Conservation (phyloP, 2,113 vertebrate genomes). For the Protobothrops mucrosquamatus region DNA sequence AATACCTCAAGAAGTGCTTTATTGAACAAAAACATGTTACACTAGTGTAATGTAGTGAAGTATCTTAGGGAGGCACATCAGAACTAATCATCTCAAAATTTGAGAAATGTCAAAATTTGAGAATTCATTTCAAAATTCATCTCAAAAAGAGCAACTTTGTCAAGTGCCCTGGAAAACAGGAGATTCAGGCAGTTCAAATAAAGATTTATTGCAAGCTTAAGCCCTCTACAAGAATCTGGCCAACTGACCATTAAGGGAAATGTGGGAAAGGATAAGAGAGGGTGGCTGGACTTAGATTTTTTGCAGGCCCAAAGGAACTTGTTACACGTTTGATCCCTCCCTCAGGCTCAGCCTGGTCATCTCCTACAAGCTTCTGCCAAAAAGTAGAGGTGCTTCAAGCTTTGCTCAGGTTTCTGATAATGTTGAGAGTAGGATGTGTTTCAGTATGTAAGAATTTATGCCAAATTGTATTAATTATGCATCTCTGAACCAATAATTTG, state of each 20-base stretch:
- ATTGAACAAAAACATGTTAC: not conserved
- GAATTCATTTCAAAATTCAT: not conserved
- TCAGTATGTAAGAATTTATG: not conserved
- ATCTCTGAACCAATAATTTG: not conserved
- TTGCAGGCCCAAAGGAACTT: not conserved
- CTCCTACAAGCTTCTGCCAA: not conserved
- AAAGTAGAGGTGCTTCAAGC: not conserved
- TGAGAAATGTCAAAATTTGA: not conserved
- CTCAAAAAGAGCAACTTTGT: not conserved
- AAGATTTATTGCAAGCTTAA: not conserved
- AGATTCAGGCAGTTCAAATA: not conserved
- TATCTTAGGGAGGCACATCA: not conserved
- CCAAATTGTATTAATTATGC: not conserved
- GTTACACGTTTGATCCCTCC: not conserved
- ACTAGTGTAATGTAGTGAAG: not conserved
- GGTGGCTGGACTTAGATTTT: not conserved
- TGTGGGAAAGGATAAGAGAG: not conserved
- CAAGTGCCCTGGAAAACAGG: not conserved
- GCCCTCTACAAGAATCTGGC: not conserved
- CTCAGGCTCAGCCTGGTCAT: not conserved
- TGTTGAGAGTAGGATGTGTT: not conserved
- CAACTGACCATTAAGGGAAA: not conserved
- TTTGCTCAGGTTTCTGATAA: not conserved
- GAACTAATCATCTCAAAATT: not conserved
- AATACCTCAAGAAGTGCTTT: not conserved